These are phyloP conservation scores for Ptychodera flava DNA, from an alignment of 35 echinoderm and acorn worm species.

Conservation along the genomic window DNA sequence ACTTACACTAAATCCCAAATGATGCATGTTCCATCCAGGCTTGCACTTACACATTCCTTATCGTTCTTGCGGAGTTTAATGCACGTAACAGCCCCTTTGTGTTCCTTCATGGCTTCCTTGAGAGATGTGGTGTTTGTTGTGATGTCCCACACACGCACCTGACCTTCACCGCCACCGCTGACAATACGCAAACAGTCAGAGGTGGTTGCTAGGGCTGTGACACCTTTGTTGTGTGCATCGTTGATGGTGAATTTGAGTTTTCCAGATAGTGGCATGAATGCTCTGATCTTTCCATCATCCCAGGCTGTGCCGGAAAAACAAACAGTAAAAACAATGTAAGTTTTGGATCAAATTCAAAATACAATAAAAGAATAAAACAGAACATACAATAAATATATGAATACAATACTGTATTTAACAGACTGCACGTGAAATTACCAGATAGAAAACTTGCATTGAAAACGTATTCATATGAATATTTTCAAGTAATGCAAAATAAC, in stretches of 20 bases:
- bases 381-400: too few species aligned
- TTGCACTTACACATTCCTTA: conserved; percentile 88
- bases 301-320: conserved; percentile 40
- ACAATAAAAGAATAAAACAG: background rate
- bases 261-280: conserved; percentile 79
- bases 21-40: conserved; percentile 87
- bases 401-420: too few species aligned
- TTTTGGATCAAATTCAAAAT: background rate
- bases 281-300: conserved; percentile 93
- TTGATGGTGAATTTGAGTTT: conserved; percentile 68
- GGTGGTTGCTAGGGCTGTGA: conserved; percentile 87
- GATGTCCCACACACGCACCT: conserved; percentile 74
- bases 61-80: conserved; percentile 70
- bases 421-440: too few species aligned
- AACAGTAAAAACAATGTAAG: background rate
- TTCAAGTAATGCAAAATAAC: too few species aligned
- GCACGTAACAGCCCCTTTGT: conserved; percentile 83
- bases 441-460: too few species aligned
- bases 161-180: conserved; percentile 96
- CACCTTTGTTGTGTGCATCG: conserved; percentile 90
- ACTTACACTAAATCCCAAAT: conserved; percentile 96
- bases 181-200: conserved; percentile 79
- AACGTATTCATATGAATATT: too few species aligned
- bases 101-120: conserved; percentile 77
- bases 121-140: conserved; percentile 15